Evolutionary conservation across 2,113 vertebrate species (phyloP), one percentile per base, ranked within the genome.

Genomic region (Neodon shergylaensis): DNA sequence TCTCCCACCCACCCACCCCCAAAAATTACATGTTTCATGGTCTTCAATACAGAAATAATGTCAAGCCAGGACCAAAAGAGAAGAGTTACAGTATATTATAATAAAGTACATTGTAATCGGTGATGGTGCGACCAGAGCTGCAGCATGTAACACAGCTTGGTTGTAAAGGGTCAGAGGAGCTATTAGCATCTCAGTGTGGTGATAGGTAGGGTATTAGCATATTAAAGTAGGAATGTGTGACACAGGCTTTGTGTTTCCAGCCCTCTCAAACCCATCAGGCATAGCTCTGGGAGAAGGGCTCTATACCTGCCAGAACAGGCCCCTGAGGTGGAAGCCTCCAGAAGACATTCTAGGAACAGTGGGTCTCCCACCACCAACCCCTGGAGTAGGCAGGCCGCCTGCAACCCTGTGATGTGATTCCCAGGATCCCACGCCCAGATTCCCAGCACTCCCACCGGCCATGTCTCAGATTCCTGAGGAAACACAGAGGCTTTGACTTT

Each of bases 181-280:
- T 87, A 19, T 14, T 33, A 74, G 73, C 19, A 10, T 11, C 72
- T 76, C 49, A 2, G 0, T 44, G 52, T 86, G 44, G 10, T 49
- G 33, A 79, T 73, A 85, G 76, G 74, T 13, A 3, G 28, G 5
- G 21, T 49, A 58, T 82, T 93, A 85, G 22, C 87, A 86, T 22
- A 28, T 24, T 28, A 84, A 81, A 92, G 65, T 39, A 92, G n/a
- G 54, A 90, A 74, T 39, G 22, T 49, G 44, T 68, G 54, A 84
- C 87, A 49, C 1, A 36, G 17, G 36, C 63, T 7, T 22, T 86
- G 61, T 81, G 4, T 42, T 39, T 85, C n/a, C 47, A 76, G 36
- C 74, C 77, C 6, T 54, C 31, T 49, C 26, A 70, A 44, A 28
- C 26, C 61, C 26, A 85, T 76, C 54, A 16, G 24, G 11, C 19